phyloP scores from a whole-genome alignment of 2,797 vertebrate genomes.

The Chrysocyon brachyurus region DNA sequence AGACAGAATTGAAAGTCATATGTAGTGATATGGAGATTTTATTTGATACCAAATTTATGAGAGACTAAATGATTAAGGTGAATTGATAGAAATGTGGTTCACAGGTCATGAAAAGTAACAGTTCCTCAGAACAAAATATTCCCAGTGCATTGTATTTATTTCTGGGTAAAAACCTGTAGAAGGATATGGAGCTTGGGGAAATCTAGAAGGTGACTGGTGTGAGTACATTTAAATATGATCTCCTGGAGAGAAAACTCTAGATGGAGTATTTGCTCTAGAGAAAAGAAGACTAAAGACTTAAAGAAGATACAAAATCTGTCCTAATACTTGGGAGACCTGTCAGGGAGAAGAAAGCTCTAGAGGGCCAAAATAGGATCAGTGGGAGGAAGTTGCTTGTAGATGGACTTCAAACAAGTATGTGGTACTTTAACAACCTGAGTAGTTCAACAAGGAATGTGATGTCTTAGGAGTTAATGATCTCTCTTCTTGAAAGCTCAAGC shows the following conservation, averaged over 20 bases:
- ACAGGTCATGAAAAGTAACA: background rate
- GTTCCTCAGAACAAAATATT: background rate
- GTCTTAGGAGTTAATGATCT: background rate
- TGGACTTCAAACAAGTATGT: background rate
- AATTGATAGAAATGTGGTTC: background rate
- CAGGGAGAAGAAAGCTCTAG: background rate
- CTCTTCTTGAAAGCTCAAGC: background rate
- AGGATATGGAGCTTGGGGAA: background rate
- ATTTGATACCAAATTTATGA: background rate
- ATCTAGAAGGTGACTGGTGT: background rate
- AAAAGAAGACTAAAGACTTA: background rate
- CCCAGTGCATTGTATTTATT: background rate
- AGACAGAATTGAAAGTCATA: background rate
- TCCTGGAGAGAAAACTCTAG: background rate
- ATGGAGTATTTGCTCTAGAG: background rate
- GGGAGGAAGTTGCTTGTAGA: background rate
- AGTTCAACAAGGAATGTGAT: background rate
- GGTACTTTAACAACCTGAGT: background rate
- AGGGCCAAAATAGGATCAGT: background rate
- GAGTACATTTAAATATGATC: background rate
- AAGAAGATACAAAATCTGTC: background rate
- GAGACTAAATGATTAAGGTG: background rate
- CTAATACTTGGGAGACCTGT: background rate
- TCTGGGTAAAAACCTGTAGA: background rate
- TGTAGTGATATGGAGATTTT: background rate